Evolutionary conservation across 2,113 vertebrate genomes (phyloP), one percentile per base, ranked within the genome.

Genomic region (Ciconia boyciana): DNA sequence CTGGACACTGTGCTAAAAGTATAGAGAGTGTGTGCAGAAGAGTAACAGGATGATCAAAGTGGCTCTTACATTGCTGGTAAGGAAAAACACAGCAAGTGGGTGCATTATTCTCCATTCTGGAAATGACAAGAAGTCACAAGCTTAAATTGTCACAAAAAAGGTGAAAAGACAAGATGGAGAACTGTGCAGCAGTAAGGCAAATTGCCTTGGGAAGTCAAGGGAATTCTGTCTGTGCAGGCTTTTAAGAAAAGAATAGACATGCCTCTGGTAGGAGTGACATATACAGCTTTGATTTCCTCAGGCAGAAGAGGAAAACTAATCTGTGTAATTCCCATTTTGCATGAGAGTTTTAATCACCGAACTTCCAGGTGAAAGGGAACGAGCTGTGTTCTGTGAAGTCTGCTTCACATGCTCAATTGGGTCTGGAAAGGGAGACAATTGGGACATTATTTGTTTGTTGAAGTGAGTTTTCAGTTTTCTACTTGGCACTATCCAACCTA

Each of bases 151-250:
- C 6, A 36, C n/a, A 16, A 10, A 60, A 65, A 70, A 21, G 4
- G 36, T 31, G 4, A 61, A 75, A 89, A 74, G n/a, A 41, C 22
- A 84, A 54, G 31, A 66, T 28, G 14, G 36, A 82, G 9, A 58
- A 31, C 14, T 22, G 11, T 54, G 61, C 48, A 70, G 32, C 31
- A 85, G 55, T 41, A 66, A 71, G 93, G 46, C 13, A 68, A 60
- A n/a, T 39, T 68, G 10, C 12, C 21, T 82, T 55, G 16, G 44
- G 44, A 83, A 78, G 13, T 24, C 0, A 0, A 72, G 39, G 15
- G 5, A 68, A 51, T 86, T 88, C 32, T 49, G 34, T 49, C 46
- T 11, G n/a, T 22, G 18, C 12, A 76, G 10, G 0, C 1, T 83
- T 88, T 80, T 51, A 49, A 90, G 34, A 83, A 19, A 6, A 58